Evolutionary conservation across 2,797 vertebrate genomes (phyloP).

Genomic region (Vireo griseus): DNA sequence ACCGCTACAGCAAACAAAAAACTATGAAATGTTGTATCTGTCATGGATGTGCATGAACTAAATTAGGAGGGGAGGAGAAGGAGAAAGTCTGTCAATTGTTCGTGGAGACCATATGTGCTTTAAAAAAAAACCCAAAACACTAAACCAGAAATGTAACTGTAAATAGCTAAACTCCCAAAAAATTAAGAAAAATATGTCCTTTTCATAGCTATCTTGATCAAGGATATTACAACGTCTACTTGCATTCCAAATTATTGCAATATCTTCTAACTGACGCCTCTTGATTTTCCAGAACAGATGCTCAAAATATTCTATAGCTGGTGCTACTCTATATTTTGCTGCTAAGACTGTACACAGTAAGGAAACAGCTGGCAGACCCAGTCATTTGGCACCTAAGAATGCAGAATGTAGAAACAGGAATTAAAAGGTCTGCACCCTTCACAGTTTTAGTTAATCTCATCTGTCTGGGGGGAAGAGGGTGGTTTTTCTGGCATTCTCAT

Average conservation of each 20-base stretch:
- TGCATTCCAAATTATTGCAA: not conserved
- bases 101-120: accelerated
- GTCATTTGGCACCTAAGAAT: not conserved
- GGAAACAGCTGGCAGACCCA: not conserved
- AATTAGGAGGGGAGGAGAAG: not conserved
- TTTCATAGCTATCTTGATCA: not conserved
- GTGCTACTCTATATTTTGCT: not conserved
- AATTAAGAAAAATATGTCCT: not conserved
- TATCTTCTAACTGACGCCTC: not conserved
- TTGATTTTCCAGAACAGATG: not conserved
- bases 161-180: not conserved
- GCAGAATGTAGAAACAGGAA: not conserved
- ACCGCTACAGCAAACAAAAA: not conserved
- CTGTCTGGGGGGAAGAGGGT: not conserved
- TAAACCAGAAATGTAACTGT: not conserved
- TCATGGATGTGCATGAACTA: not conserved
- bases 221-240: not conserved
- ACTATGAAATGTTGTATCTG: not conserved
- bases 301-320: not conserved
- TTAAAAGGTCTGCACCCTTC: not conserved
- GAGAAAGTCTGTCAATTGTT: not conserved
- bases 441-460: not conserved
- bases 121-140: not conserved
- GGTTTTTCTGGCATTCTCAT: not conserved
- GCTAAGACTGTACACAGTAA: not conserved